Evolutionary conservation across 2,888 invertebrate species (phyloP), one percentile per base, ranked within the genome.

Genomic region (Lepeophtheirus nordmannii): DNA sequence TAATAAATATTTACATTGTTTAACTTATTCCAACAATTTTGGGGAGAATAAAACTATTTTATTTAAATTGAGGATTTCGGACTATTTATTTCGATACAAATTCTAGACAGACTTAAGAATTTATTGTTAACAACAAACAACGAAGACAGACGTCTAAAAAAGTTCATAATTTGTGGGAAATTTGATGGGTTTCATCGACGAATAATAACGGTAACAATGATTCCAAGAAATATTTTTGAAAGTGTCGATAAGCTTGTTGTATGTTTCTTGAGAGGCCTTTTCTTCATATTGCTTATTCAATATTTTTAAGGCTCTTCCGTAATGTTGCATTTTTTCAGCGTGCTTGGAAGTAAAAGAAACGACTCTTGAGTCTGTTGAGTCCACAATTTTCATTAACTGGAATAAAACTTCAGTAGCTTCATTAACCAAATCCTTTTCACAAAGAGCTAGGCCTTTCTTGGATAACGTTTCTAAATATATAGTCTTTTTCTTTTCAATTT

Each of bases 401-500:
- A 63, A 63, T 14, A 56, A 30, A 20, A 56, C 23, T n/a, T 63
- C 56, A 20, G 53, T 46, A 5, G 63, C 63, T 53, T 53, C 63
- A 1, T 10, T 1, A 53, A 46, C 17, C 23, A 22, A 11, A 10
- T 37, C 63, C 11, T 23, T n/a, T 53, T 40, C 63, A n/a, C 20
- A 46, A 11, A 56, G 56, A 46, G 56, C 30, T 11, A 14, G 10
- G 9, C 63, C 63, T 22, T 46, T 56, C 20, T 53, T 63, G 23
- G 20, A 22, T 37, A 63, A 11, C 10, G 63, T 53, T 37, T 63
- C 63, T 46, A 63, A 14, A 11, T 30, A 63, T 9, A 56, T 46
- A 38, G 20, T 82, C 73, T 86, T 89, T 74, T 87, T 86, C 73
- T 87, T 87, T 69, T 94, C 93, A 82, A 90, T 89, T 70, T 83